Percentiles rank a stretch among this genome's conserved stretches.
phyloP scores from a whole-genome alignment of 2,113 vertebrate species.

The Zosterops borbonicus region DNA sequence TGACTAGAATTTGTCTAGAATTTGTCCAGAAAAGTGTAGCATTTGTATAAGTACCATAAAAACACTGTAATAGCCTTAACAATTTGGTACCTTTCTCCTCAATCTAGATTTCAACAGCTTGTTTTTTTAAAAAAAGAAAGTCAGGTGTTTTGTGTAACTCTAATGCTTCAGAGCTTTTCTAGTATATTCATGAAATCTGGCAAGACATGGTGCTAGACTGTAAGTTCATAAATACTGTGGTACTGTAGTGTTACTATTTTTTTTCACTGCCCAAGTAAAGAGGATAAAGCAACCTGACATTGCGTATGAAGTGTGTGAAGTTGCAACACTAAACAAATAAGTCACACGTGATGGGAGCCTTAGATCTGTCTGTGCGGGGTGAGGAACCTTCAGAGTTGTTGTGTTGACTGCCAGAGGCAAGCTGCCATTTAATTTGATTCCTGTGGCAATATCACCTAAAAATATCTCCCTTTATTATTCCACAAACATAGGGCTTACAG shows the following conservation, averaged over 20 bases:
- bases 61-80: neutral
- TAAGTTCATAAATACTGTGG: neutral
- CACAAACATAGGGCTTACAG: neutral
- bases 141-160: neutral
- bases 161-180: neutral
- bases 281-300: neutral
- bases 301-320: neutral
- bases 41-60: neutral
- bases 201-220: neutral
- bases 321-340: neutral
- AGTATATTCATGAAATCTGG: neutral
- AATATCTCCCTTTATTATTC: neutral
- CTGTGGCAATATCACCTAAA: neutral
- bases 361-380: neutral
- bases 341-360: neutral
- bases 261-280: neutral
- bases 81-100: neutral
- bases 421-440: slow-evolving; percentile 12
- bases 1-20: neutral
- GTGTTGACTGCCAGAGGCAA: neutral
- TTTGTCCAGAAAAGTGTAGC: neutral
- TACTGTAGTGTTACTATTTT: neutral
- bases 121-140: neutral
- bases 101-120: neutral
- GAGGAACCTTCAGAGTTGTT: neutral